phyloP scores from a whole-genome alignment of 2,888 invertebrate species.

The Caradrina kadenii region DNA sequence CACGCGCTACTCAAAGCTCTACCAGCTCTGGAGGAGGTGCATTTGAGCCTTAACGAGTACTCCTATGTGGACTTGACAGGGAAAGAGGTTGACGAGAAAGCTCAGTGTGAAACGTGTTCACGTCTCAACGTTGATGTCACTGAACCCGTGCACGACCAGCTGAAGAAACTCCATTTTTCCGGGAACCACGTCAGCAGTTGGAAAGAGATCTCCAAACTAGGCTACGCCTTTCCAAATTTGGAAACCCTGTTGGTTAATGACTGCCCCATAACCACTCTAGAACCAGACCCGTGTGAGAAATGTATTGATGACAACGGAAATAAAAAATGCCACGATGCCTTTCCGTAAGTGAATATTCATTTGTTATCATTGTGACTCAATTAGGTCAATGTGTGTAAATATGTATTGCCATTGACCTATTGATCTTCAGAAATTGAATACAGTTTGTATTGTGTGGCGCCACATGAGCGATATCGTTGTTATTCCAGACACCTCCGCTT shows the following conservation, averaged over 20 bases:
- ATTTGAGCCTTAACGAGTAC: conserved; percentile 97
- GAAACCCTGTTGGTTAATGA: conserved; percentile 96
- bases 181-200: conserved; percentile 96
- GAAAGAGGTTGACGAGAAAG: conserved; percentile 79
- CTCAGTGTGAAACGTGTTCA: conserved; percentile 83
- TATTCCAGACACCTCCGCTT: conserved; percentile 92
- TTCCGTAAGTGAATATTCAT: conserved; percentile 83
- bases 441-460: conserved; percentile 59
- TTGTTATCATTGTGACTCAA: conserved; percentile 51
- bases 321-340: conserved; percentile 91
- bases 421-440: conserved; percentile 74
- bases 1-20: conserved; percentile 94
- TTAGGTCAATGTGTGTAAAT: conserved; percentile 68
- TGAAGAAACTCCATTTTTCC: conserved; percentile 96
- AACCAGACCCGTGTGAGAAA: conserved; percentile 91
- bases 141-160: conserved; percentile 91
- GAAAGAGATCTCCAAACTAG: conserved; percentile 95
- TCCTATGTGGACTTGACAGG: conserved; percentile 93
- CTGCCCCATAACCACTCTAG: conserved; percentile 93
- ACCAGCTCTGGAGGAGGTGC: conserved; percentile 96
- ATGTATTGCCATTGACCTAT: conserved; percentile 80
- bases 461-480: conserved; percentile 58
- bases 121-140: conserved; percentile 78
- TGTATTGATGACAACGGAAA: conserved; percentile 85
- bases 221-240: conserved; percentile 95